phyloP scores from a whole-genome alignment of 2,113 vertebrate species.

The Neolamprologus tretocephalus region DNA sequence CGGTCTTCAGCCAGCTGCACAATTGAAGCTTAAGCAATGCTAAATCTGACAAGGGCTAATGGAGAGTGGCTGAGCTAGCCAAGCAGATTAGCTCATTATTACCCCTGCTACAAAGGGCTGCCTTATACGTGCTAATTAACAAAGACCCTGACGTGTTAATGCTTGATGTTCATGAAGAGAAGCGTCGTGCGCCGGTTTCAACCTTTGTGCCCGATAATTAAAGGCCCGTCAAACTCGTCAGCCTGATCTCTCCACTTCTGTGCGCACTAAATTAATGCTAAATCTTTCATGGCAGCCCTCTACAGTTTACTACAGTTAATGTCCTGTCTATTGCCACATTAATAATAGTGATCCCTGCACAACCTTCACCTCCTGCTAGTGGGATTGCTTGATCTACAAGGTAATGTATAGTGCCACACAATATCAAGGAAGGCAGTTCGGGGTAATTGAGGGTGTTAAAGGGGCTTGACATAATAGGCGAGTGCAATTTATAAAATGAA shows the following conservation, averaged over 20 bases:
- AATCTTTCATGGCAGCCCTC: conserved; percentile 31
- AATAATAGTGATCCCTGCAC: conserved; percentile 26
- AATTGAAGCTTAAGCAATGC: background rate
- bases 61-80: conserved; percentile 44
- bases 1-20: background rate
- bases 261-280: conserved; percentile 42
- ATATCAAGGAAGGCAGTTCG: background rate
- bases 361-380: conserved; percentile 23
- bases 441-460: conserved; percentile 41
- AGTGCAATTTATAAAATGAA: conserved; percentile 10
- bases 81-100: conserved; percentile 51
- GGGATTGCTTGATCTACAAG: conserved; percentile 8
- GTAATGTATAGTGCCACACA: conserved; percentile 21
- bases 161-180: conserved; percentile 38
- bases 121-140: conserved; percentile 54
- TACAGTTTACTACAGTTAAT: conserved; percentile 31
- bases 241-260: conserved; percentile 46
- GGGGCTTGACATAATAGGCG: conserved; percentile 4
- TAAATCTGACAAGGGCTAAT: conserved; percentile 41
- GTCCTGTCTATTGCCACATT: conserved; percentile 38
- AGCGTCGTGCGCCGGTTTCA: conserved; percentile 4
- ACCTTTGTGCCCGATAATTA: conserved; percentile 62
- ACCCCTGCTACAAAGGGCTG: conserved; percentile 46
- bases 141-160: conserved; percentile 43
- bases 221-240: conserved; percentile 47